Conservation (phyloP, 2,888 invertebrate genomes). For the Saturnia pavonia region DNA sequence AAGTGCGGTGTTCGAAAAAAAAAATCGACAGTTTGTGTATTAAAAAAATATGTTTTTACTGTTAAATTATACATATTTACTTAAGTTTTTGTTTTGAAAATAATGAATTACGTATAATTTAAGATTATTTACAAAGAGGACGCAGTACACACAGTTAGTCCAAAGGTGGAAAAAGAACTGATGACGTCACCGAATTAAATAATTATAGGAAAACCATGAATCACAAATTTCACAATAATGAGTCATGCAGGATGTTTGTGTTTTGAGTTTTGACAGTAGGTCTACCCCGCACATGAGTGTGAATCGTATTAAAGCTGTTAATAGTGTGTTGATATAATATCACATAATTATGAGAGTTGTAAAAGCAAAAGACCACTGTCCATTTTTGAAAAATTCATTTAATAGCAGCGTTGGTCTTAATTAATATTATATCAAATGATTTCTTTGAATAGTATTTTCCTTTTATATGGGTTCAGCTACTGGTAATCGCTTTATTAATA, state of each 20-base stretch:
- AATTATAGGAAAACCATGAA: slow-evolving; percentile 39
- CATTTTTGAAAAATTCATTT: too few relatives aligned
- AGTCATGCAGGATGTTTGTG: slow-evolving; percentile 33
- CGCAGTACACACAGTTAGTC: background rate
- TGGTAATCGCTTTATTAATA: too few relatives aligned
- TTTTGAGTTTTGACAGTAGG: slow-evolving; percentile 20
- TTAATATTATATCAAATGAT: too few relatives aligned
- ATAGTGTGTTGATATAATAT: slow-evolving; percentile 4
- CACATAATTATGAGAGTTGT: background rate
- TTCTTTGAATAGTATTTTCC: too few relatives aligned
- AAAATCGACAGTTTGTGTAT: too few relatives aligned
- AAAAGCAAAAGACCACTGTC: too few relatives aligned
- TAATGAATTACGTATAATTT: background rate
- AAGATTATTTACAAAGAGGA: background rate
- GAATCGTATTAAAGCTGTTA: background rate
- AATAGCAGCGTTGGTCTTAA: too few relatives aligned
- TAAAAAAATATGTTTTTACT: too few relatives aligned
- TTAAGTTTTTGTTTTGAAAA: too few relatives aligned
- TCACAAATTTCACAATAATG: slow-evolving; percentile 34
- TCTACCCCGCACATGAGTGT: slow-evolving; percentile 29
- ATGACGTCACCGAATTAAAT: slow-evolving; percentile 26
- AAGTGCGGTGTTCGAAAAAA: background rate
- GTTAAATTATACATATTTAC: too few relatives aligned
- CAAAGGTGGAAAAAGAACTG: background rate
- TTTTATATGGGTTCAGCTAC: too few relatives aligned